Conservation (phyloP, 1,140 invertebrate species). For the Heliothis subflexa region DNA sequence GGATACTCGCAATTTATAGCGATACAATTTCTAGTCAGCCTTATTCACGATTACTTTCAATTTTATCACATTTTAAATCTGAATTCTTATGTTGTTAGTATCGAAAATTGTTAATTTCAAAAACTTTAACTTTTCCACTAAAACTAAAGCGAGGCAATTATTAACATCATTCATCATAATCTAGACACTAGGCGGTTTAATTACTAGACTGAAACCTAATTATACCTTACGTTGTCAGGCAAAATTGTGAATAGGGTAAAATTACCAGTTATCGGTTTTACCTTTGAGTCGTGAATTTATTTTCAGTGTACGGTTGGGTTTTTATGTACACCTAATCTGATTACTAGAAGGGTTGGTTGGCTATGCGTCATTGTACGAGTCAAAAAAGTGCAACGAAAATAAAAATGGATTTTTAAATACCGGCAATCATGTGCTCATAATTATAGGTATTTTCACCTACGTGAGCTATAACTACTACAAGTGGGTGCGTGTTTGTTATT, state of each 20-base stretch:
- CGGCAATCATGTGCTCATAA: too few species aligned
- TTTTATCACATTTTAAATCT: neutral
- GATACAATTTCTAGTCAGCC: neutral
- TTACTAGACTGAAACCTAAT: constrained; percentile 31
- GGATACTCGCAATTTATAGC: neutral
- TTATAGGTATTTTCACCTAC: too few species aligned
- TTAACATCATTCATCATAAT: constrained; percentile 38
- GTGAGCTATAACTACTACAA: neutral
- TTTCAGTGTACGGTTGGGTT: neutral
- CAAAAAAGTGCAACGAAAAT: too few species aligned
- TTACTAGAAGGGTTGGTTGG: too few species aligned
- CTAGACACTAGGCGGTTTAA: constrained; percentile 23
- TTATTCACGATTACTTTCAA: neutral
- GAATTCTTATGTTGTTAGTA: constrained; percentile 1
- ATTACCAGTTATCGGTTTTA: constrained; percentile 8
- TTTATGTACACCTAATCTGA: neutral
- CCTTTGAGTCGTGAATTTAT: neutral
- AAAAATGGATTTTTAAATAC: too few species aligned
- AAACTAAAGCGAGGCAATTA: constrained; percentile 28
- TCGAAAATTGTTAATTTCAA: constrained; percentile 1
- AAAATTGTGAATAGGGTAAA: constrained; percentile 31
- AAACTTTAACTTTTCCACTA: constrained; percentile 21
- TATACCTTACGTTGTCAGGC: constrained; percentile 26
- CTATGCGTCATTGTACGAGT: too few species aligned
- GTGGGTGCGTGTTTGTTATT: neutral